These are phyloP conservation scores for Empidonax alnorum DNA, from an alignment of 2,113 vertebrate species.

Conservation along the genomic window DNA sequence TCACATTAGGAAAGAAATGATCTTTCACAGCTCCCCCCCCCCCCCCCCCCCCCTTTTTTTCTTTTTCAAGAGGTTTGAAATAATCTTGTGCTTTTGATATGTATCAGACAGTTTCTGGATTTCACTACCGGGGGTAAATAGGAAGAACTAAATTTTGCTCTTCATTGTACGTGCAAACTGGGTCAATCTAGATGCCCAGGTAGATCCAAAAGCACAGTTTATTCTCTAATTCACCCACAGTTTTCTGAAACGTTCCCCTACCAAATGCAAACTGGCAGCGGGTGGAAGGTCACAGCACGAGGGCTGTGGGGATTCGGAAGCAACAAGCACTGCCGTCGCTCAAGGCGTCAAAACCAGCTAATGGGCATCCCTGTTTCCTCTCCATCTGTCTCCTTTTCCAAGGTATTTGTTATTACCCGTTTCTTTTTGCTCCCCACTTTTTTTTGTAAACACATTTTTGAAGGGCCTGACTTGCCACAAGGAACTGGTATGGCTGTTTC, in stretches of 20 bases:
- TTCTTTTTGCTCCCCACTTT: not conserved
- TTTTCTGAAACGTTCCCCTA: not conserved
- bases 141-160: not conserved
- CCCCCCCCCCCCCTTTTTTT: not conserved
- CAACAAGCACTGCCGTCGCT: accelerated
- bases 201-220: not conserved
- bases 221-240: not conserved
- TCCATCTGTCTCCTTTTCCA: not conserved
- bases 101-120: not conserved
- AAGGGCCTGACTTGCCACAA: not conserved
- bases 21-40: slow-evolving; percentile 4
- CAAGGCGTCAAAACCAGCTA: accelerated
- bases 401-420: not conserved
- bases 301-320: accelerated
- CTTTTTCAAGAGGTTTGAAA: not conserved
- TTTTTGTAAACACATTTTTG: not conserved
- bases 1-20: slow-evolving; percentile 16
- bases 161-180: accelerated
- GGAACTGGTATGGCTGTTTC: not conserved
- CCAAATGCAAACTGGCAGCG: accelerated
- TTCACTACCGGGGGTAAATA: not conserved
- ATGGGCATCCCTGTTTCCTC: not conserved
- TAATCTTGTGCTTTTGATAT: slow-evolving; percentile 2
- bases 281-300: accelerated
- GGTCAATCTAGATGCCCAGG: not conserved